These are phyloP conservation scores for Berghia stephanieae DNA, from an alignment of 1,140 invertebrate genomes.

Conservation along the genomic window DNA sequence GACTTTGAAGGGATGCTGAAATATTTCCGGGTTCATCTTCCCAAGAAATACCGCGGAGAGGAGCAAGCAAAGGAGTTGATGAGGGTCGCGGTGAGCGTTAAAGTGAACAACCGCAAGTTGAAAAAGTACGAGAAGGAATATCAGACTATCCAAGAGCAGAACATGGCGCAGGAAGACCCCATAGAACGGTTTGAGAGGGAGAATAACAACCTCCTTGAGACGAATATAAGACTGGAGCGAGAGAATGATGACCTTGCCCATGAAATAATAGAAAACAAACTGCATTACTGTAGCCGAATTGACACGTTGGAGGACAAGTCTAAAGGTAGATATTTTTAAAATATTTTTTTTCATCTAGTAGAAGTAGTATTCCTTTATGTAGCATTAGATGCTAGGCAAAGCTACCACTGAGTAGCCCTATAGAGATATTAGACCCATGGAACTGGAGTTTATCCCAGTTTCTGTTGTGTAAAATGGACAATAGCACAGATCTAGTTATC, in stretches of 20 bases:
- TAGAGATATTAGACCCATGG: too few species aligned
- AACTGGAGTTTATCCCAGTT: too few species aligned
- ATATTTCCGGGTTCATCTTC: constrained; percentile 92
- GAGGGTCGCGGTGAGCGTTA: constrained; percentile 87
- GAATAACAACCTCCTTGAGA: constrained; percentile 69
- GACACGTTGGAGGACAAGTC: constrained; percentile 65
- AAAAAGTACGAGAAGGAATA: constrained; percentile 97
- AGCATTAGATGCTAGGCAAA: too few species aligned
- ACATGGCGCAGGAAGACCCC: constrained; percentile 72
- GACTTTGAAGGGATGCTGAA: constrained; percentile 96
- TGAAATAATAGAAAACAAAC: constrained; percentile 73
- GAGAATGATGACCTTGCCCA: constrained; percentile 76
- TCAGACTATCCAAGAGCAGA: constrained; percentile 77
- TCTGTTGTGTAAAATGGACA: too few species aligned
- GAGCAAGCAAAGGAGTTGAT: constrained; percentile 88
- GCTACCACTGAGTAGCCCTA: too few species aligned
- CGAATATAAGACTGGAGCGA: constrained; percentile 71
- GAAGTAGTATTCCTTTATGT: too few species aligned
- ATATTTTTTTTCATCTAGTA: neutral
- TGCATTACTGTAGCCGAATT: constrained; percentile 70
- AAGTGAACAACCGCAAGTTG: constrained; percentile 82
- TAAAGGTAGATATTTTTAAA: neutral
- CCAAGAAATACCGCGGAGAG: constrained; percentile 94
- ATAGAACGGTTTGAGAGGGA: constrained; percentile 71
- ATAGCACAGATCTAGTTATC: too few species aligned